Base-by-base conservation (phyloP, 1,140 invertebrate species). In the Drosophila pachea region DNA sequence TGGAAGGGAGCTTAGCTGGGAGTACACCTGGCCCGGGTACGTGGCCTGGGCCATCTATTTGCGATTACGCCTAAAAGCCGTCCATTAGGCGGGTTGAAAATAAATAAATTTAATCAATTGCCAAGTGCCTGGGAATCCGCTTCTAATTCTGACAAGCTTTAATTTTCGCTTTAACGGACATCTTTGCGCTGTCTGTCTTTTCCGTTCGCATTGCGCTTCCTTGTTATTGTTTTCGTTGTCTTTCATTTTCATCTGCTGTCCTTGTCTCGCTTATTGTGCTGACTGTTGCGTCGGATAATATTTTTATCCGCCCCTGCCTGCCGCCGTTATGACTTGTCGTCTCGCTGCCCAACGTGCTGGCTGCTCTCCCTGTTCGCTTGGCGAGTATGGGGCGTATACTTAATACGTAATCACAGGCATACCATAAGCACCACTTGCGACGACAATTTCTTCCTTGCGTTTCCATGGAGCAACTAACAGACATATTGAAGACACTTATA, bases 71-170 rank as follows among this genome's bases (percentile, higher is more conserved):
- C 53, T 14, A 31, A 56, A 38, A 45, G 42, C 43, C 6, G 14
- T 5, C 31, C 43, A 47, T 45, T 48, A 45, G 9, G 32, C 32
- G 43, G 9, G 16, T 47, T 47, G 31, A 59, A 35, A 47, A 59
- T 59, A 59, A 59, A 59, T 59, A 47, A 59, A 59, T 59, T 47
- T 59, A 59, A 59, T 59, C 56, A 59, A 43, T 59, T 59, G 43
- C 43, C 40, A 56, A 45, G 29, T 55, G 53, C 38, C 29, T 29
- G 14, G 14, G 47, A 59, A 48, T 59, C 54, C 54, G 43, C 42
- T 59, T 59, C 32, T 48, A 47, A 47, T 59, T 16, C 43, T 35
- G 32, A 35, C 43, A 22, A 36, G 56, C 56, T 47, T 59, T 59
- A 47, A 47, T 16, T 29, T 59, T 35, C 6, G 56, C 55, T 58